Evolutionary conservation across 2,797 vertebrate genomes (phyloP).

Genomic region (Sebastiscus albofasciatus): DNA sequence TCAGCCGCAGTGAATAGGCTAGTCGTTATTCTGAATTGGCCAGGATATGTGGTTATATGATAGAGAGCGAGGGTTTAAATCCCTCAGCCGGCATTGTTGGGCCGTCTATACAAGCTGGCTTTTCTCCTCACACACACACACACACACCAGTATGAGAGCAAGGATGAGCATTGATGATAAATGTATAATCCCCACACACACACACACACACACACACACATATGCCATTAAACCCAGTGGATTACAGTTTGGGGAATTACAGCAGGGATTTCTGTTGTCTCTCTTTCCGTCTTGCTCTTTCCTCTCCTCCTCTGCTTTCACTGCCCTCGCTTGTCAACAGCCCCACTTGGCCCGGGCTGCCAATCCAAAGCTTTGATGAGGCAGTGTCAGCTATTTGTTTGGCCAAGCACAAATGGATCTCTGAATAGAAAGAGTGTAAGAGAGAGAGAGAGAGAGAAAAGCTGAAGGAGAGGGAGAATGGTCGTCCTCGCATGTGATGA

Average conservation of each 20-base stretch:
- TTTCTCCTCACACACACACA: slow-evolving; percentile 56
- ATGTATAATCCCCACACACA: slow-evolving; percentile 78
- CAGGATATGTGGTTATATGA: slow-evolving; percentile 84
- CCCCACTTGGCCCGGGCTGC: slow-evolving; percentile 80
- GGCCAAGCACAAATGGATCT: slow-evolving; percentile 74
- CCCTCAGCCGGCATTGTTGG: slow-evolving; percentile 72
- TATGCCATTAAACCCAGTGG: slow-evolving; percentile 78
- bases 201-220: slow-evolving; percentile 48
- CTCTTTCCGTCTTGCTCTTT: slow-evolving; percentile 74
- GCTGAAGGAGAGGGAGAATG: slow-evolving; percentile 65
- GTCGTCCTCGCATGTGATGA: slow-evolving; percentile 64
- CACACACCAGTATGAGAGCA: slow-evolving; percentile 51
- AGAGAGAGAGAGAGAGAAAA: slow-evolving; percentile 42
- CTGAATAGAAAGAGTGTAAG: slow-evolving; percentile 66
- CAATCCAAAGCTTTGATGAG: slow-evolving; percentile 83
- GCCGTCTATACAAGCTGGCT: slow-evolving; percentile 71
- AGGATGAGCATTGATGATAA: slow-evolving; percentile 81
- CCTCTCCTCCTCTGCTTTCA: slow-evolving; percentile 74
- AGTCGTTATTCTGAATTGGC: slow-evolving; percentile 90
- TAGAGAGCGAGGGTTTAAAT: slow-evolving; percentile 81
- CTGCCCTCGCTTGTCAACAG: slow-evolving; percentile 82
- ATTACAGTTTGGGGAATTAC: slow-evolving; percentile 86
- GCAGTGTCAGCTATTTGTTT: slow-evolving; percentile 82
- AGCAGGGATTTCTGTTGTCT: slow-evolving; percentile 73
- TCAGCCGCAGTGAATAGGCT: slow-evolving; percentile 86